These are phyloP conservation scores for Agrilus biguttatus DNA, from an alignment of 2,888 invertebrate species.

Conservation along the genomic window DNA sequence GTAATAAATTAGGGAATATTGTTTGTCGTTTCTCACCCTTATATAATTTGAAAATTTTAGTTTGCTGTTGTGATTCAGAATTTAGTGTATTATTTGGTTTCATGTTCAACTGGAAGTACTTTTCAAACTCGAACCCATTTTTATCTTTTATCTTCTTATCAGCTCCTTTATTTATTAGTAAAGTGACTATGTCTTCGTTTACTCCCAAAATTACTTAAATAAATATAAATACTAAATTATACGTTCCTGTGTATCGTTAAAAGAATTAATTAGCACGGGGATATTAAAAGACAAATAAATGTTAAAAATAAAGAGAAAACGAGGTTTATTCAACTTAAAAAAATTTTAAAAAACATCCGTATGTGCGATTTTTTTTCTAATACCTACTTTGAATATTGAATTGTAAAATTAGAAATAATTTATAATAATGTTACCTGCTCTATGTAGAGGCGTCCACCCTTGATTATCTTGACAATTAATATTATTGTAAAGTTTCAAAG, in stretches of 20 bases:
- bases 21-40: no score
- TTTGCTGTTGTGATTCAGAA: no score
- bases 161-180: conserved; percentile 33
- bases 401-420: background rate
- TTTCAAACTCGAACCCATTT: conserved; percentile 19
- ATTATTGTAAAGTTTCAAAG: conserved; percentile 27
- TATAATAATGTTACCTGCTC: conserved; percentile 28
- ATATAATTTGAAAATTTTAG: no score
- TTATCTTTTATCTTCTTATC: conserved; percentile 21
- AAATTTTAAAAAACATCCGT: no score
- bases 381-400: no score
- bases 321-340: no score
- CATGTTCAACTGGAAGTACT: conserved; percentile 12
- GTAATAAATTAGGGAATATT: no score
- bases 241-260: no score
- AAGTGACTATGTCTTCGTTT: conserved; percentile 27
- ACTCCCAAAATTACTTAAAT: conserved; percentile 34
- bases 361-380: no score
- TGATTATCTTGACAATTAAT: conserved; percentile 29
- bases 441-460: conserved; percentile 41
- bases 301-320: no score
- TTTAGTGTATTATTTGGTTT: background rate
- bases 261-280: no score
- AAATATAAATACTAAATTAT: background rate
- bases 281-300: no score